Evolutionary conservation across 2,888 invertebrate species (phyloP).

Genomic region (Agonopterix subpropinquella): DNA sequence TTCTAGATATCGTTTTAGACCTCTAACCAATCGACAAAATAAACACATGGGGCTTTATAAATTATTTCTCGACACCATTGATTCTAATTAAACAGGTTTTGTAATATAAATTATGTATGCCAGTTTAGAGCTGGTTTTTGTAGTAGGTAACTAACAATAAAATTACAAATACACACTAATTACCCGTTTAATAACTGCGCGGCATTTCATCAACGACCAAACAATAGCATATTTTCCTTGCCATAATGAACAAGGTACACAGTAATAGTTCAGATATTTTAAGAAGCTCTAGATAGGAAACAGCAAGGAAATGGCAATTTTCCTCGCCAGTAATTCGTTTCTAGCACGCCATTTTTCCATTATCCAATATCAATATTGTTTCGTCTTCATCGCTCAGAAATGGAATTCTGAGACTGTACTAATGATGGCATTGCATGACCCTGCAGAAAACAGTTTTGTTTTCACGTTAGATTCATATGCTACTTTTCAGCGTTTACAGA

Average conservation of each 20-base stretch:
- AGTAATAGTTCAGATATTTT: constrained; percentile 13
- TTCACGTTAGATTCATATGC: constrained; percentile 3
- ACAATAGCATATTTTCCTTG: background rate
- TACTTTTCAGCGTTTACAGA: background rate
- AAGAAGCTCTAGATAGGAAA: constrained; percentile 51
- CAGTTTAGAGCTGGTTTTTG: too few relatives aligned
- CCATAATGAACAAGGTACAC: background rate
- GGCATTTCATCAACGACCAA: background rate
- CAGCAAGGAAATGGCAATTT: constrained; percentile 63
- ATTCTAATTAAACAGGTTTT: too few relatives aligned
- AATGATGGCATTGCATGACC: constrained; percentile 64
- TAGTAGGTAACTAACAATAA: too few relatives aligned
- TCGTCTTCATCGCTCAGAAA: constrained; percentile 63
- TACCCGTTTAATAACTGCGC: too few relatives aligned
- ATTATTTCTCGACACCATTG: too few relatives aligned
- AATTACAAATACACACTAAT: too few relatives aligned
- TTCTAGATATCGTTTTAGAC: too few relatives aligned
- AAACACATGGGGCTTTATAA: too few relatives aligned
- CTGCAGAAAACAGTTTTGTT: constrained; percentile 17
- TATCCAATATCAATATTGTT: constrained; percentile 72
- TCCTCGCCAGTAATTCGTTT: constrained; percentile 55
- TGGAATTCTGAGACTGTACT: constrained; percentile 50
- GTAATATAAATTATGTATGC: too few relatives aligned
- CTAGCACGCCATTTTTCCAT: constrained; percentile 69
- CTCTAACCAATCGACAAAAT: too few relatives aligned